phyloP scores from a whole-genome alignment of 2,888 invertebrate species.

The Quadriops clusia region DNA sequence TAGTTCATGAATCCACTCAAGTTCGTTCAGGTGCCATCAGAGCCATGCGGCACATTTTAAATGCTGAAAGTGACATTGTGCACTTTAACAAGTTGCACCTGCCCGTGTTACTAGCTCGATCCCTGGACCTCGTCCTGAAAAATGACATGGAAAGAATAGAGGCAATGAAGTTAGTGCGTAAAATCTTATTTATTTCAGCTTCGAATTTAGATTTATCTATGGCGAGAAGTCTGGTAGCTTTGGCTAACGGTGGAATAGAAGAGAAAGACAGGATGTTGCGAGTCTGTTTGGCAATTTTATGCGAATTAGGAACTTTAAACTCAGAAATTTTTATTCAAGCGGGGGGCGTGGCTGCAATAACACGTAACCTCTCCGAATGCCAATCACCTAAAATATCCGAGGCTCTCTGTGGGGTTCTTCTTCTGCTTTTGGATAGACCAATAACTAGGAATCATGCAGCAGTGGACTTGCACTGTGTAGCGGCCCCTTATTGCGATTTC shows the following conservation, averaged over 20 bases:
- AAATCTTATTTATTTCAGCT: conserved; percentile 53
- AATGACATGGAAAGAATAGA: conserved; percentile 90
- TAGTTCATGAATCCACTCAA: conserved; percentile 79
- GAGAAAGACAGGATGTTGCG: conserved; percentile 75
- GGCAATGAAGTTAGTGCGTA: conserved; percentile 73
- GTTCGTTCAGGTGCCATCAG: conserved; percentile 82
- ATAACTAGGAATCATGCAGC: conserved; percentile 61
- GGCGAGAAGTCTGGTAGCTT: conserved; percentile 68
- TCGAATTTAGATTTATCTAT: conserved; percentile 61
- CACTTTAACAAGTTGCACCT: conserved; percentile 70
- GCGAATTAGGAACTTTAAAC: conserved; percentile 82
- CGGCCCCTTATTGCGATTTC: conserved; percentile 90
- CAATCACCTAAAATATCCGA: conserved; percentile 84
- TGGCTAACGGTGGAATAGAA: conserved; percentile 66
- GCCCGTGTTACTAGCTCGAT: conserved; percentile 76
- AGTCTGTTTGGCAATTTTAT: conserved; percentile 75
- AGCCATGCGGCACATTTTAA: conserved; percentile 73
- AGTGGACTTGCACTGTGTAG: conserved; percentile 74
- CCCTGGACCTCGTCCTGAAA: conserved; percentile 77
- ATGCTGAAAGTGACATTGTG: conserved; percentile 64
- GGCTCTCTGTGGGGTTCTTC: conserved; percentile 74
- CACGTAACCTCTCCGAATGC: conserved; percentile 73
- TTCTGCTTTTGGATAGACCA: conserved; percentile 78
- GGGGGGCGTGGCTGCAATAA: conserved; percentile 72
- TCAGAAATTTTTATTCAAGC: conserved; percentile 66